Evolutionary conservation across 1,140 invertebrate species (phyloP), one percentile per base, ranked within the genome.

Genomic region (Drosophila suzukii): DNA sequence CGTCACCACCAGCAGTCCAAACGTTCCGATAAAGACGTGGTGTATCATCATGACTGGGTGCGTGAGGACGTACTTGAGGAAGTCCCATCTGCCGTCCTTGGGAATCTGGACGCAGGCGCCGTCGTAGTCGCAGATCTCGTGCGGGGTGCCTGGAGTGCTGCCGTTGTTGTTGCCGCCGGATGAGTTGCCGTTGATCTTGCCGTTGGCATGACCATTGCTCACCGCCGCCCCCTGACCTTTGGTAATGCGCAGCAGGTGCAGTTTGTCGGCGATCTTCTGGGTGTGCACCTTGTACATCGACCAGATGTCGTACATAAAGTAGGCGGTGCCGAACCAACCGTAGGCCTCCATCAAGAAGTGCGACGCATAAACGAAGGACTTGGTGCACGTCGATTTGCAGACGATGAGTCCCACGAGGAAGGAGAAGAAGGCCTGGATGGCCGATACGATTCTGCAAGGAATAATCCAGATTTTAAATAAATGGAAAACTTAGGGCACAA

Each of bases 231-330:
- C 50, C 44, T 71, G 36, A 6, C 53, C 61, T 20, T 92, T 80
- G 53, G 85, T 84, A 11, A 92, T 49, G 3, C 86, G 77, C 75
- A 92, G 58, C 57, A 91, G n/a, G 30, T 89, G 91, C 70, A 92
- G 54, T 57, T 92, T 92, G 53, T 92, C 91, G 56, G 91, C 81
- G 8, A 92, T 81, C 74, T 92, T 93, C 57, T 92, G 92, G 12
- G 90, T 92, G 75, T 94, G 93, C 24, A 95, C 95, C 90, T 93
- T 93, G 72, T 95, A 95, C 95, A 95, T 95, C 2, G 94, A 95
- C 95, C 95, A 96, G 51, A 95, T 94, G 90, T 96, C 95, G 79
- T 96, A 96, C 89, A 95, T 94, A 85, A 96, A 96, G 90, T 96
- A 96, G 1, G 96, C 95, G 34, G 95, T 94, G 5, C 95, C 96